Conservation (phyloP, 2,113 vertebrate species). For the Ciconia boyciana region DNA sequence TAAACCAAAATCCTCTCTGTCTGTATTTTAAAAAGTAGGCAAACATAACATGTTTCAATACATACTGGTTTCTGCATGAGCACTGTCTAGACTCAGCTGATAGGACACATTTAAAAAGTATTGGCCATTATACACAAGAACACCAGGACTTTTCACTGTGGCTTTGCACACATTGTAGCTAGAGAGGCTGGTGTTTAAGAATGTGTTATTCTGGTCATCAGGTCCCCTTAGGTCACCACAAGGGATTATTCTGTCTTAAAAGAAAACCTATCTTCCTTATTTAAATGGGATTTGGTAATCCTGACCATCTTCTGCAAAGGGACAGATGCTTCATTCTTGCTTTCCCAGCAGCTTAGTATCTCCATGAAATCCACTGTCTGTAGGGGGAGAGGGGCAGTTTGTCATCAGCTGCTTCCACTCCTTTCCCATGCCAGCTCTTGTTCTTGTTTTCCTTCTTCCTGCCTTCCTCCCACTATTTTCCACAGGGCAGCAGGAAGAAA, state of each 20-base stretch:
- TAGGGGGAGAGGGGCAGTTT: background rate
- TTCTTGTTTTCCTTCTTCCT: background rate
- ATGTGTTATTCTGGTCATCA: background rate
- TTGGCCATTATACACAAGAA: background rate
- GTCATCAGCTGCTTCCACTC: background rate
- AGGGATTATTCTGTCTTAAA: background rate
- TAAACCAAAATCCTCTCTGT: background rate
- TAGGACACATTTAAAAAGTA: background rate
- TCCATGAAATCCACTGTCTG: background rate
- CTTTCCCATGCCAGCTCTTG: background rate
- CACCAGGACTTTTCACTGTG: background rate
- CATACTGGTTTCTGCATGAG: background rate
- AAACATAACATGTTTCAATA: background rate
- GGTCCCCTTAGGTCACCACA: background rate
- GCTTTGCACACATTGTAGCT: background rate
- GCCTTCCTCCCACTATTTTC: background rate
- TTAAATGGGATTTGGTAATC: background rate
- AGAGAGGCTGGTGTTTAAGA: background rate
- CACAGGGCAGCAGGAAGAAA: background rate
- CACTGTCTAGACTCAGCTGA: background rate
- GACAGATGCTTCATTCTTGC: background rate
- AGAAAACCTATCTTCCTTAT: background rate
- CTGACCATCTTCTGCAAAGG: background rate
- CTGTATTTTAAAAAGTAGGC: background rate
- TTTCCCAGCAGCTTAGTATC: background rate